phyloP scores from a whole-genome alignment of 1,140 invertebrate species.

The Sitophilus oryzae region DNA sequence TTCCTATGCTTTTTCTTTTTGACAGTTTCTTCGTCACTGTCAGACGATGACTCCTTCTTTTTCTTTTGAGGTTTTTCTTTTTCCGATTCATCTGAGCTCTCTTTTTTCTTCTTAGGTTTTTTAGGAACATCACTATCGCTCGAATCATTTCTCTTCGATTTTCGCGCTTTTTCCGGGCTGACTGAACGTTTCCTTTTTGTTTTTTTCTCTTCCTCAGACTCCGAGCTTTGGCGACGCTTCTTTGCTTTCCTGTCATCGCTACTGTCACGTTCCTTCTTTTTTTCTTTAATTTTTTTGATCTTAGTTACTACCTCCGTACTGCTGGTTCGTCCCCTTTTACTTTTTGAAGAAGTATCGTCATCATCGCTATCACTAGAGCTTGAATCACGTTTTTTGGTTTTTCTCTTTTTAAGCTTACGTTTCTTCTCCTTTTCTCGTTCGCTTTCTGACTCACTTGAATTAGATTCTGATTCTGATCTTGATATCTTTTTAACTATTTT shows the following conservation, averaged over 20 bases:
- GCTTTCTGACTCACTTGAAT: slow-evolving; percentile 46
- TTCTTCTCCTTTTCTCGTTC: slow-evolving; percentile 48
- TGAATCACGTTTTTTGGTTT: slow-evolving; percentile 40
- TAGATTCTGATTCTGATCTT: slow-evolving; percentile 37
- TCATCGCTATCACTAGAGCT: slow-evolving; percentile 43
- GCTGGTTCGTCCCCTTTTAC: slow-evolving; percentile 30
- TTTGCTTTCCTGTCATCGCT: slow-evolving; percentile 47
- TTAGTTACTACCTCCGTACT: slow-evolving; percentile 26
- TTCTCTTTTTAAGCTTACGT: slow-evolving; percentile 44
- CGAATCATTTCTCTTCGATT: slow-evolving; percentile 51
- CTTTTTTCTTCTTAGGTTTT: slow-evolving; percentile 46
- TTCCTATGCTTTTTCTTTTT: slow-evolving; percentile 40
- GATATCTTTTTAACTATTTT: slow-evolving; percentile 29
- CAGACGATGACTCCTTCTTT: slow-evolving; percentile 63
- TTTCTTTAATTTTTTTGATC: slow-evolving; percentile 27
- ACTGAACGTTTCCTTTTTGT: slow-evolving; percentile 33
- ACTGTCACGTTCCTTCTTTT: slow-evolving; percentile 44
- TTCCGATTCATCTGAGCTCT: slow-evolving; percentile 43
- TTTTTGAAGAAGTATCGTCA: slow-evolving; percentile 33
- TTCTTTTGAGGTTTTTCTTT: slow-evolving; percentile 54
- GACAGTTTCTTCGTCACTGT: slow-evolving; percentile 50
- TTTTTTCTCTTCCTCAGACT: slow-evolving; percentile 46
- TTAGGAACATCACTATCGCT: slow-evolving; percentile 49
- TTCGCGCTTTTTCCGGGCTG: slow-evolving; percentile 43
- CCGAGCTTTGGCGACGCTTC: slow-evolving; percentile 40